Percentiles rank a stretch among this genome's conserved stretches.
Evolutionary conservation across 2,888 invertebrate genomes (phyloP).

Genomic region (Parthenolecanium corni): DNA sequence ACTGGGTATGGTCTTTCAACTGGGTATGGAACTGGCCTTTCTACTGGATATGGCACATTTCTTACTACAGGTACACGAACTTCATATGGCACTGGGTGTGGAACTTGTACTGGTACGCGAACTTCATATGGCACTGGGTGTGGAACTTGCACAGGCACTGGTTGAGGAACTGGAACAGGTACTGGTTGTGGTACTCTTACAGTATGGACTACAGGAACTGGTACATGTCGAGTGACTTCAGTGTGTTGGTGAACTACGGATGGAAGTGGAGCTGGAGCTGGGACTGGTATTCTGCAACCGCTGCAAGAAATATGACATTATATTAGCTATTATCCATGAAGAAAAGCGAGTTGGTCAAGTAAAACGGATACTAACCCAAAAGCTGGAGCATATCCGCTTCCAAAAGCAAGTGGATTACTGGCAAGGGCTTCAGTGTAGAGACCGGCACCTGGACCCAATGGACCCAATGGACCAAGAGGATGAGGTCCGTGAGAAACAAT

Average conservation of each 20-base stretch:
- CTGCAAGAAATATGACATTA: no score
- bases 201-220: constrained; percentile 31
- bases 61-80: constrained; percentile 21
- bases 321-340: no score
- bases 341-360: no score
- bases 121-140: constrained; percentile 32
- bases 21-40: constrained; percentile 31
- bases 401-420: background rate
- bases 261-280: no score
- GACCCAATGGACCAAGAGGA: background rate
- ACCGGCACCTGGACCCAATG: background rate
- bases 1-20: constrained; percentile 43
- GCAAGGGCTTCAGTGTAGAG: constrained; percentile 20
- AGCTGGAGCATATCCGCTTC: constrained; percentile 16
- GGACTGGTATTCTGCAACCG: no score
- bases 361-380: background rate
- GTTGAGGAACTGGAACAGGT: constrained; percentile 54
- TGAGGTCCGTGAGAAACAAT: no score
- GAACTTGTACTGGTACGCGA: constrained; percentile 32
- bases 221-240: no score
- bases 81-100: constrained; percentile 34
- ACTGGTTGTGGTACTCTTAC: constrained; percentile 25
- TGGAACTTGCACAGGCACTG: constrained; percentile 31
- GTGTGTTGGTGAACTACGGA: no score
- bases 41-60: constrained; percentile 19